Evolutionary conservation across 2,797 vertebrate genomes (phyloP), one percentile per base, ranked within the genome.

Genomic region (Streptopelia turtur): DNA sequence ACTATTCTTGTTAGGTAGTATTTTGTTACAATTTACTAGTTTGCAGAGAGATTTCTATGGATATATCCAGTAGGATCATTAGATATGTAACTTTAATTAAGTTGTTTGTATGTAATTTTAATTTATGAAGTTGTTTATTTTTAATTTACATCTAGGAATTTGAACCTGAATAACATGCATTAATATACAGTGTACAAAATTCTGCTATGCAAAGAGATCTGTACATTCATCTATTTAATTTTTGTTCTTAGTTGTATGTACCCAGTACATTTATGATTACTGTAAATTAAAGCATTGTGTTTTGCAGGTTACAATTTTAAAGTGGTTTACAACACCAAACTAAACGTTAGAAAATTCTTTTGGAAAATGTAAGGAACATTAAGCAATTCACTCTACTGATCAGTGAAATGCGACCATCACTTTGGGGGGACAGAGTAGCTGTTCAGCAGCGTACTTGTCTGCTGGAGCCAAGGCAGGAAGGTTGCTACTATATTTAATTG

Each of bases 1-100:
- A 37, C 27, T 89, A 33, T 93, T 93, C 74, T 91, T 77, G n/a
- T 89, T 92, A 93, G 60, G 39, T 37, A 59, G 64, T 75, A 53
- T 65, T 96, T 95, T 82, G 16, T 53, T 79, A 60, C 16, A 90
- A n/a, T 68, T 93, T 92, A n/a, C 24, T 79, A 66, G 21, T 94
- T 91, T 94, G 24, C 37, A 59, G 75, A 63, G 24, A 72, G n/a
- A 25, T 94, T 94, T 94, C 47, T 70, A 43, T 68, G 52, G 28
- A 55, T 71, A 83, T 41, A 79, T 61, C 10, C 57, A 69, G 28
- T 52, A 37, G 11, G 20, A 74, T 75, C 11, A 70, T 80, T 82
- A 80, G 13, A 55, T 75, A 31, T 13, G 10, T 71, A 90, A 53
- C 5, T 39, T 88, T 30, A 79, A 45, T 50, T 24, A 37, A 50